Evolutionary conservation across 2,113 vertebrate genomes (phyloP).

Genomic region (Indicator indicator): DNA sequence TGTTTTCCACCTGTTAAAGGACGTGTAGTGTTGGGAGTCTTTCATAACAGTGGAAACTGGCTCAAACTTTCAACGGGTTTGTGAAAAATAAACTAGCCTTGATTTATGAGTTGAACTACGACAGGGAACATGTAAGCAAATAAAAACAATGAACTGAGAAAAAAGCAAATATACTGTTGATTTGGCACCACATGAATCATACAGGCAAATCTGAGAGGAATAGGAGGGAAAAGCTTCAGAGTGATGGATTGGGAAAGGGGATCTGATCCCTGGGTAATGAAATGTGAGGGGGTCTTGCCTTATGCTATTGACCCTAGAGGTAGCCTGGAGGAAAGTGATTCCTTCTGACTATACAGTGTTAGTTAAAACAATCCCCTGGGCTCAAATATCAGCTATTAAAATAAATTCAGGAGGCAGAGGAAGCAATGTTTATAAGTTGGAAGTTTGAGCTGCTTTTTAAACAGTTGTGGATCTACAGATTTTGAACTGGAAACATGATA

Average conservation of each 20-base stretch:
- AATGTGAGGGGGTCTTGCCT: conserved; percentile 72
- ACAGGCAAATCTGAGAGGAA: conserved; percentile 34
- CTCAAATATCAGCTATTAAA: conserved; percentile 81
- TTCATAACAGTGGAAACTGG: conserved; percentile 69
- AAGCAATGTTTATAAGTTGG: conserved; percentile 76
- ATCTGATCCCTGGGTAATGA: conserved; percentile 66
- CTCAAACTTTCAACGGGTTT: conserved; percentile 56
- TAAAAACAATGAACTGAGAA: conserved; percentile 67
- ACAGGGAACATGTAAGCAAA: conserved; percentile 73
- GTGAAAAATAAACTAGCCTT: conserved; percentile 70
- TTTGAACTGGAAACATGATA: conserved; percentile 77
- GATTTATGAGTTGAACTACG: conserved; percentile 67
- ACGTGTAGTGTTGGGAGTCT: conserved; percentile 43
- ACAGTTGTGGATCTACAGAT: conserved; percentile 74
- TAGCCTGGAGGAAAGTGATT: conserved; percentile 73
- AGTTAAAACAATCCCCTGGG: conserved; percentile 77
- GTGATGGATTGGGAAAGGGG: conserved; percentile 64
- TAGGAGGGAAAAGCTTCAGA: conserved; percentile 21
- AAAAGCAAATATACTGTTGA: conserved; percentile 68
- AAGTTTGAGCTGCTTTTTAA: conserved; percentile 75
- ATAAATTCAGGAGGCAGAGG: conserved; percentile 80
- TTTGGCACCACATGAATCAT: conserved; percentile 57
- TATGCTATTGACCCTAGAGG: conserved; percentile 72
- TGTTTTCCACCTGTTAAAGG: conserved; percentile 70
- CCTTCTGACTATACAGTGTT: conserved; percentile 76